Percentiles rank a stretch among this genome's conserved stretches.
Evolutionary conservation across 1,140 invertebrate genomes (phyloP).

Genomic region (Acromyrmex echinatior): DNA sequence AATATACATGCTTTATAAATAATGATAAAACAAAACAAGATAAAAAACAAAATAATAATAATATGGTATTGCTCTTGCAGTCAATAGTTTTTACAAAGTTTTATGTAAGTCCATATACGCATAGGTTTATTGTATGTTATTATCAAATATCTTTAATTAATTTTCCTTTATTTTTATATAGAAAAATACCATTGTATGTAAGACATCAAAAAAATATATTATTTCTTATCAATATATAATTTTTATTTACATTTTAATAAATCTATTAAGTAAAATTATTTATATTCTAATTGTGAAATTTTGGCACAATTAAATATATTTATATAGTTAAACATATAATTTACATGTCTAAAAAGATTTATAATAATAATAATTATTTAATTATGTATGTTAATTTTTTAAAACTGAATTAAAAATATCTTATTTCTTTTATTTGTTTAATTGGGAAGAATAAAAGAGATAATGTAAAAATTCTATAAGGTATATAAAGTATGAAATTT

Average conservation of each 20-base stretch:
- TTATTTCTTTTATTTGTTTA: not conserved
- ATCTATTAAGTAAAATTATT: conserved; percentile 2
- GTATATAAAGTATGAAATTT: not conserved
- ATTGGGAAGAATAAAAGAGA: not conserved
- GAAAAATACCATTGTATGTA: not conserved
- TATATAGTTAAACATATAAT: not conserved
- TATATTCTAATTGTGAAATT: not conserved
- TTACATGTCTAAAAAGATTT: no score
- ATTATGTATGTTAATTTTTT: not conserved
- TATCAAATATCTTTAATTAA: not conserved
- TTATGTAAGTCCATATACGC: not conserved
- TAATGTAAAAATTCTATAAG: not conserved
- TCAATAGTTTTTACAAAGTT: conserved; percentile 29
- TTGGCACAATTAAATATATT: not conserved
- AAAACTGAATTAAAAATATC: not conserved
- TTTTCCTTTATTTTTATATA: not conserved
- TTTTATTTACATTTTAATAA: no score
- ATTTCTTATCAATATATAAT: no score
- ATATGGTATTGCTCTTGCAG: not conserved
- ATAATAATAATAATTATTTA: not conserved
- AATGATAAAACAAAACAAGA: no score
- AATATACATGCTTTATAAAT: conserved; percentile 2
- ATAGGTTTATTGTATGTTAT: not conserved
- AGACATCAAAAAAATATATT: not conserved
- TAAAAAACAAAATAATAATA: conserved; percentile 22